phyloP scores from a whole-genome alignment of 1,140 invertebrate genomes.

The Drosophila kepulauana region DNA sequence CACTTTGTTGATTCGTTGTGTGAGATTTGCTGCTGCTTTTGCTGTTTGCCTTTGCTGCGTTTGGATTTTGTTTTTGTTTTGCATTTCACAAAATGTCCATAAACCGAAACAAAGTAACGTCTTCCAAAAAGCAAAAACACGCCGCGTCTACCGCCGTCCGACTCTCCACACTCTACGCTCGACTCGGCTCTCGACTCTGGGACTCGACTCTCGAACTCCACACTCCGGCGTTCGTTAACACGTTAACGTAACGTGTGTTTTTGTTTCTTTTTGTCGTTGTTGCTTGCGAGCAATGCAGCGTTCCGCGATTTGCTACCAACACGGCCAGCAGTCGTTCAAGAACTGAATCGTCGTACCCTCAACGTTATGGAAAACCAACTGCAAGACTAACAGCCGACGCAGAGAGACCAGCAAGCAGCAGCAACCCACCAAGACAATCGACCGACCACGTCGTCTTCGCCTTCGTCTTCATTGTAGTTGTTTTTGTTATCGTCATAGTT shows the following conservation, averaged over 20 bases:
- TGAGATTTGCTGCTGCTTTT: slow-evolving; percentile 25
- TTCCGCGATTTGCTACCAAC: slow-evolving; percentile 55
- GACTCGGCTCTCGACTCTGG: slow-evolving; percentile 23
- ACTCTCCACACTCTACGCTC: slow-evolving; percentile 25
- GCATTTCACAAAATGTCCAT: slow-evolving; percentile 59
- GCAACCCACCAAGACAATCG: slow-evolving; percentile 16
- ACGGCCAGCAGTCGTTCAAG: slow-evolving; percentile 64
- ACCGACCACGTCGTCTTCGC: slow-evolving; percentile 14
- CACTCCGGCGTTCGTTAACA: slow-evolving; percentile 19
- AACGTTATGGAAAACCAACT: slow-evolving; percentile 44
- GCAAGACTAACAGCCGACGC: slow-evolving; percentile 38
- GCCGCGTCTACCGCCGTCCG: slow-evolving; percentile 33
- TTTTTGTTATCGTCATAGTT: slow-evolving; percentile 22
- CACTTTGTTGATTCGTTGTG: slow-evolving; percentile 47
- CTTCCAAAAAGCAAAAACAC: slow-evolving; percentile 43
- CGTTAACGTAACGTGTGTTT: slow-evolving; percentile 4
- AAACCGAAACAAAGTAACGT: slow-evolving; percentile 49
- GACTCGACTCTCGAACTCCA: slow-evolving; percentile 19
- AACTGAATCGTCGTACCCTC: slow-evolving; percentile 49
- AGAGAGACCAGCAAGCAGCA: background rate
- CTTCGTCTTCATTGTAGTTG: slow-evolving; percentile 12
- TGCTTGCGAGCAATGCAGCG: slow-evolving; percentile 13
- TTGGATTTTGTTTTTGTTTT: slow-evolving; percentile 39
- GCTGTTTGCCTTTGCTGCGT: slow-evolving; percentile 18
- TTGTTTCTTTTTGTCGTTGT: background rate